Percentiles rank a stretch among this genome's conserved stretches.
phyloP scores from a whole-genome alignment of 2,888 invertebrate genomes.

The Acronicta alni region DNA sequence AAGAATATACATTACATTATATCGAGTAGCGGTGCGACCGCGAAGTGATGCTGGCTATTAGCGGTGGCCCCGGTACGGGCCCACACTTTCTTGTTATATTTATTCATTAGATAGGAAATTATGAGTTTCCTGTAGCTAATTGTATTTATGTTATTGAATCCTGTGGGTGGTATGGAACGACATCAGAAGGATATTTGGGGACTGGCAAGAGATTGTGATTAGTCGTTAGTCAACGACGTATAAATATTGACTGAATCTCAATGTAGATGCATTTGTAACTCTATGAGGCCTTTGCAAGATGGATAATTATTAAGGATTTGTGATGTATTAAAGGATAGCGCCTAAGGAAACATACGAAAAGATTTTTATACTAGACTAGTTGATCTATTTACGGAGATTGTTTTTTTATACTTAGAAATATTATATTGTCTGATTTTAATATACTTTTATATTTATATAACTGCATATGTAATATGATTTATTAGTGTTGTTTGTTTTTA shows the following conservation, averaged over 20 bases:
- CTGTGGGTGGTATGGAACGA: slow-evolving; percentile 86
- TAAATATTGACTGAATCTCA: slow-evolving; percentile 90
- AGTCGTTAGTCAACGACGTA: slow-evolving; percentile 89
- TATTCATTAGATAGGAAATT: slow-evolving; percentile 88
- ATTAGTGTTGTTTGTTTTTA: slow-evolving; percentile 90
- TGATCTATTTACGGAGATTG: slow-evolving; percentile 90
- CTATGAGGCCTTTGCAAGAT: slow-evolving; percentile 90
- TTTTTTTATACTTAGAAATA: slow-evolving; percentile 90
- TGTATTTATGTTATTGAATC: slow-evolving; percentile 88
- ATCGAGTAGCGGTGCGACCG: slow-evolving; percentile 88
- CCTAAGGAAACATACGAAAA: slow-evolving; percentile 90
- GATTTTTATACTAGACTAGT: slow-evolving; percentile 90
- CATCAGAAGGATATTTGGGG: slow-evolving; percentile 84
- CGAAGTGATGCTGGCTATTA: slow-evolving; percentile 86
- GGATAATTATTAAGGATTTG: slow-evolving; percentile 89
- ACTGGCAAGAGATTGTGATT: slow-evolving; percentile 89
- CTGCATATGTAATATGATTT: slow-evolving; percentile 86
- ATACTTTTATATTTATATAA: slow-evolving; percentile 88
- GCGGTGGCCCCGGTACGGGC: slow-evolving; percentile 77
- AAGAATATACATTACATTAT: slow-evolving; percentile 78
- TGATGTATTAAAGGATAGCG: slow-evolving; percentile 90
- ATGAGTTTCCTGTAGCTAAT: slow-evolving; percentile 89
- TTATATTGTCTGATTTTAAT: slow-evolving; percentile 89
- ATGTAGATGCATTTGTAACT: slow-evolving; percentile 90
- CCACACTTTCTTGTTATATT: slow-evolving; percentile 86